These are phyloP conservation scores for Drepana falcataria DNA, from an alignment of 2,888 invertebrate genomes.

Conservation along the genomic window DNA sequence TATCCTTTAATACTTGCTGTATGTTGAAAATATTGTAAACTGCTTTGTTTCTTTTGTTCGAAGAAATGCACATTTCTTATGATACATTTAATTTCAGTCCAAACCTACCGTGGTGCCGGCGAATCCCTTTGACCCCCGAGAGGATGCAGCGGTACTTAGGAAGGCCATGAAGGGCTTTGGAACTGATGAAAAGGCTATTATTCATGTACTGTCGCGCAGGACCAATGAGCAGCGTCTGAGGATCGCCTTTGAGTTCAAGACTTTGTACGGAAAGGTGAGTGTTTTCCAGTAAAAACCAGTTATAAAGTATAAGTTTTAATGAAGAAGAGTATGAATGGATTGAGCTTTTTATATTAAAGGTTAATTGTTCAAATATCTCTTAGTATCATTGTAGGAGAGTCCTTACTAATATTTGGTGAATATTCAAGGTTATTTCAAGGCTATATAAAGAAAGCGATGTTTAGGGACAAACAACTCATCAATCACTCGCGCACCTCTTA, in stretches of 20 bases:
- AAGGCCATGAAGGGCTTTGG: slow-evolving; percentile 96
- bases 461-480: background rate
- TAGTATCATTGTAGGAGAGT: too few relatives aligned
- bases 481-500: background rate
- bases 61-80: background rate
- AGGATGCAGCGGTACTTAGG: slow-evolving; percentile 89
- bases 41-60: too few relatives aligned
- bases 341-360: too few relatives aligned
- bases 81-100: slow-evolving; percentile 66
- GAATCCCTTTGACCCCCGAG: slow-evolving; percentile 87
- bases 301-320: too few relatives aligned
- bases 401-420: too few relatives aligned
- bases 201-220: slow-evolving; percentile 88
- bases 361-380: too few relatives aligned
- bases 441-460: background rate
- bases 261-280: slow-evolving; percentile 89
- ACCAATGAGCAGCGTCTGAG: slow-evolving; percentile 92
- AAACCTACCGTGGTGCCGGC: slow-evolving; percentile 87
- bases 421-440: too few relatives aligned
- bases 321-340: too few relatives aligned
- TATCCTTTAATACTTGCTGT: too few relatives aligned
- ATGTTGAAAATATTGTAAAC: too few relatives aligned
- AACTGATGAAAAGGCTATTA: slow-evolving; percentile 93
- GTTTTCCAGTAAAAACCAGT: background rate
- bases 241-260: slow-evolving; percentile 89